phyloP scores from a whole-genome alignment of 2,888 invertebrate genomes.

The Trilocha varians region DNA sequence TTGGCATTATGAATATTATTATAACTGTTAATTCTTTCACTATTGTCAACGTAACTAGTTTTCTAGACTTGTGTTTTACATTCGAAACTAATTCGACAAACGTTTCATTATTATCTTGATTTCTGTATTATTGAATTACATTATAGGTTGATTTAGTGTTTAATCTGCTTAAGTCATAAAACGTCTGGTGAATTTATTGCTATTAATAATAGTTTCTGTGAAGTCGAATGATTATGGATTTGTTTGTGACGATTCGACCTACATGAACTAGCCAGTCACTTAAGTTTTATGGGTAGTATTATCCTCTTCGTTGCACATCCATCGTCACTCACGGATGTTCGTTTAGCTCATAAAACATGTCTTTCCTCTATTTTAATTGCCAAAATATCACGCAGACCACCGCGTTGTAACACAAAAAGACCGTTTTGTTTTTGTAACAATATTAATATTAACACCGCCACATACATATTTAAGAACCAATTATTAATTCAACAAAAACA shows the following conservation, averaged over 20 bases:
- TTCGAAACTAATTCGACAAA: too few species aligned
- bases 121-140: slow-evolving; percentile 20
- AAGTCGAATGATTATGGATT: slow-evolving; percentile 1
- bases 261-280: slow-evolving; percentile 8
- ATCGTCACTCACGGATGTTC: neutral
- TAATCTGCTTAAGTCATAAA: slow-evolving; percentile 19
- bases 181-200: slow-evolving; percentile 23
- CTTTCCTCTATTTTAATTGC: neutral
- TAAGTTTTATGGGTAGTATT: neutral
- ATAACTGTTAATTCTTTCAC: neutral
- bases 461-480: neutral
- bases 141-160: slow-evolving; percentile 25
- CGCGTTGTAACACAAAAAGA: neutral
- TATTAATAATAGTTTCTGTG: slow-evolving; percentile 13
- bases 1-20: neutral
- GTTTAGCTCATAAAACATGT: neutral
- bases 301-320: neutral
- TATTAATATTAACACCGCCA: neutral
- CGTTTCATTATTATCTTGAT: slow-evolving; percentile 20
- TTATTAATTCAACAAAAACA: neutral
- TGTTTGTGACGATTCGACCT: slow-evolving; percentile 1
- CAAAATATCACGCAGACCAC: neutral
- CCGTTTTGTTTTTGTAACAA: neutral
- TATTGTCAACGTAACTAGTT: slow-evolving; percentile 1
- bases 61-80: too few species aligned